Percentiles rank a stretch among this genome's conserved stretches.
Conservation (phyloP, 2,888 invertebrate species). For the Iselma pallidipennis region DNA sequence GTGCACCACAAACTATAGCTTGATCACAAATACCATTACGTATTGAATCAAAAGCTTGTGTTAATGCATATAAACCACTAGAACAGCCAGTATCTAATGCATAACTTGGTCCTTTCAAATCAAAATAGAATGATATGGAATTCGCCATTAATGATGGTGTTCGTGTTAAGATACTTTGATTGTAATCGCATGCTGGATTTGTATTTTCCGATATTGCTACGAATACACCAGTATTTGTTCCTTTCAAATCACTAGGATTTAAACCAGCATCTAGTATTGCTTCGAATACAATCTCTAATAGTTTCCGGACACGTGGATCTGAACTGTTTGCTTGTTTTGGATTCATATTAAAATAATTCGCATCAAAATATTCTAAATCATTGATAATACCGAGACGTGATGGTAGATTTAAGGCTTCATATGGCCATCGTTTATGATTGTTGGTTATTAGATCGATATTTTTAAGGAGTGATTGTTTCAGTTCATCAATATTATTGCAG, state of each 20-base stretch:
- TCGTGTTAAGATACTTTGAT: conserved; percentile 21
- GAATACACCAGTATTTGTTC: conserved; percentile 36
- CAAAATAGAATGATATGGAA: conserved; percentile 36
- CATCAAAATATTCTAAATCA: conserved; percentile 38
- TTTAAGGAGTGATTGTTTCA: conserved; percentile 59
- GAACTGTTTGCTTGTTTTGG: conserved; percentile 35
- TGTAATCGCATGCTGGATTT: conserved; percentile 9
- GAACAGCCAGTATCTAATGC: conserved; percentile 40
- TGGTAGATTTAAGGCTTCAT: conserved; percentile 49
- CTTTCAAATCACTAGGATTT: conserved; percentile 38
- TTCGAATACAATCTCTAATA: conserved; percentile 38
- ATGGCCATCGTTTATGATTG: conserved; percentile 75
- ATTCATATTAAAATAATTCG: conserved; percentile 36
- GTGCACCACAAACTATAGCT: conserved; percentile 7
- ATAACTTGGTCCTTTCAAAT: conserved; percentile 40
- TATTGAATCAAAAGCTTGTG: conserved; percentile 30
- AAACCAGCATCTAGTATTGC: conserved; percentile 40
- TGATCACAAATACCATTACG: conserved; percentile 18
- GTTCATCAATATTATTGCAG: conserved; percentile 63
- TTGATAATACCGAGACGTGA: conserved; percentile 32
- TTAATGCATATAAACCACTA: conserved; percentile 32
- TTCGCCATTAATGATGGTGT: conserved; percentile 32
- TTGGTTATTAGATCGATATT: conserved; percentile 72
- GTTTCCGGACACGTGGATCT: conserved; percentile 38
- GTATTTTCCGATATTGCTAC: conserved; percentile 22